Base-by-base conservation (phyloP, 2,888 invertebrate genomes). In the Pammene aurita region DNA sequence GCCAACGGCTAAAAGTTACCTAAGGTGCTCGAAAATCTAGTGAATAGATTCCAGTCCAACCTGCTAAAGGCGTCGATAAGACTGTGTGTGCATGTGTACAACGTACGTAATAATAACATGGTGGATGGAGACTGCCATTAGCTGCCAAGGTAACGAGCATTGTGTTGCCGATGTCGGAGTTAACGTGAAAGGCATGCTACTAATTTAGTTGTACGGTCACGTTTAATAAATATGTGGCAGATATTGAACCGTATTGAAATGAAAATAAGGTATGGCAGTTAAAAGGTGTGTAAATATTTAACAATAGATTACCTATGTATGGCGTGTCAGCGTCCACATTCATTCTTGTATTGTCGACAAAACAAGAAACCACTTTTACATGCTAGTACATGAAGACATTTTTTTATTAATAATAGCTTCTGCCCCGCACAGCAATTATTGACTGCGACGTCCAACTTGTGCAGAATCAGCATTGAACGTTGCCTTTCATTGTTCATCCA, bases 91-190 rank as follows among this genome's bases (percentile, higher is more conserved):
- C 16, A 18, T 18, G n/a, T 48, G 52, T 62, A 48, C 38, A 9
- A 13, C 38, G 50, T 16, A 14, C 50, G 38, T 62, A 62, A 87
- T 62, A 62, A 87, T 62, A 84, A 84, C 80, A 80, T 75, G 78
- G 77, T 78, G 78, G 77, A 67, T 78, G 76, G 78, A 77, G 75
- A 75, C 72, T 72, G 77, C 81, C 76, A 82, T 85, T 85, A 85
- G 77, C 72, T 52, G 71, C 76, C 83, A 84, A 87, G 85, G 84
- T 81, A 82, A 83, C 79, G 70, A 71, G 75, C 72, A 76, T 77
- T 78, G 73, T 78, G 70, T 72, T 62, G 71, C 63, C 73, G 42
- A 35, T 52, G 62, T 52, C n/a, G 44, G 46, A 48, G 58, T 58
- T 69, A 55, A 58, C 65, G 65, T 65, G 64, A 65, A 69, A 65